Conservation (phyloP, 2,888 invertebrate species). For the Rapana venosa region DNA sequence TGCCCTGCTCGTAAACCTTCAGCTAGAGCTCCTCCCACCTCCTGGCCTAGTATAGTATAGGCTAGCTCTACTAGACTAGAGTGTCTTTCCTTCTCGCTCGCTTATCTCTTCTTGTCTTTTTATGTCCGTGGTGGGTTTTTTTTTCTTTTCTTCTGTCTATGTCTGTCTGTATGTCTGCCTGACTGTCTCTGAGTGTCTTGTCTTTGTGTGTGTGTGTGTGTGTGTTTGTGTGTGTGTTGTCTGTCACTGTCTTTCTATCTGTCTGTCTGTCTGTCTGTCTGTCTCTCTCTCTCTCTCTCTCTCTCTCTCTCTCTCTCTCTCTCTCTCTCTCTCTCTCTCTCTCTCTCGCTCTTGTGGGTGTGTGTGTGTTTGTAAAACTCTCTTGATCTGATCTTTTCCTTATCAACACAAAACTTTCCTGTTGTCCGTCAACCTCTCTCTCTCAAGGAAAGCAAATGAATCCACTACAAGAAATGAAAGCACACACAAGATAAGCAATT, state of each 20-base stretch:
- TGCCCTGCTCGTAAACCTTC: background rate
- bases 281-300: constrained; percentile 25
- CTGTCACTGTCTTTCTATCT: constrained; percentile 29
- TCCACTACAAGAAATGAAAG: too few species aligned
- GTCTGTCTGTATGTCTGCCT: background rate
- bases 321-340: constrained; percentile 39
- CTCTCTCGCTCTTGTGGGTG: constrained; percentile 24
- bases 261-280: constrained; percentile 9
- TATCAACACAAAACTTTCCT: too few species aligned
- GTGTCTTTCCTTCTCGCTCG: background rate
- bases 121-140: background rate
- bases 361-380: too few species aligned
- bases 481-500: too few species aligned
- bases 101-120: background rate
- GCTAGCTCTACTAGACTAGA: too few species aligned
- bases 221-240: background rate
- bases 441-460: too few species aligned
- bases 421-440: too few species aligned
- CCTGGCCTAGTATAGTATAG: too few species aligned
- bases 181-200: background rate
- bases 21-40: too few species aligned
- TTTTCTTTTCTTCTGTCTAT: too few species aligned
- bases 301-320: constrained; percentile 17
- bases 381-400: too few species aligned
- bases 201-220: background rate